These are phyloP conservation scores for Tricholauxania praeusta DNA, from an alignment of 2,888 invertebrate genomes.

Conservation along the genomic window DNA sequence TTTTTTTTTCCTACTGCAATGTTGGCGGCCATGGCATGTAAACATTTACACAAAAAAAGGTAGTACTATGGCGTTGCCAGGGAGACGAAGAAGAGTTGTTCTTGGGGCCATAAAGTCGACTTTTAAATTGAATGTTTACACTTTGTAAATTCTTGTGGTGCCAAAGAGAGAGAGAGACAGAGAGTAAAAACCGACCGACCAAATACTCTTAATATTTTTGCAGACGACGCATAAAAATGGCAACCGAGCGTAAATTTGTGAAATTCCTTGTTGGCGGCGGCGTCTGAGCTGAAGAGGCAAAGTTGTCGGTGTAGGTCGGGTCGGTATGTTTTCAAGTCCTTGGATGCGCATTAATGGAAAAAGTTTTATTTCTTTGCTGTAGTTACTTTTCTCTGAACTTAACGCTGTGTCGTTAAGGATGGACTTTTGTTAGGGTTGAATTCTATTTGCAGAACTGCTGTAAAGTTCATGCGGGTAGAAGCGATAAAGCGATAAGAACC, in stretches of 20 bases:
- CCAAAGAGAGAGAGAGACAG: too few relatives aligned
- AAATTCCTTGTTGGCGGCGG: constrained; percentile 22
- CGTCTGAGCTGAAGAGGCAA: neutral
- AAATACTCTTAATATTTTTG: constrained; percentile 4
- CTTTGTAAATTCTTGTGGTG: neutral
- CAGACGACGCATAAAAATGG: constrained; percentile 26
- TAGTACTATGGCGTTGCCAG: neutral
- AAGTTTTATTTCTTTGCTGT: constrained; percentile 20
- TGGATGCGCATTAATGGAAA: constrained; percentile 25
- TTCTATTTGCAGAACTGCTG: neutral
- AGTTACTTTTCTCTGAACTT: neutral
- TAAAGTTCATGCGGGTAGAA: too few relatives aligned
- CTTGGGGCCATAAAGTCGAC: neutral
- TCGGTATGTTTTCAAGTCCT: neutral
- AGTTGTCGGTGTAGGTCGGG: neutral
- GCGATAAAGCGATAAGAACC: too few relatives aligned
- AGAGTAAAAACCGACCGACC: neutral
- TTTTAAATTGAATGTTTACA: constrained; percentile 29
- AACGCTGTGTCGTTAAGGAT: constrained; percentile 15
- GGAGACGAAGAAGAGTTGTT: neutral
- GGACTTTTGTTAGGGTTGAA: constrained; percentile 5
- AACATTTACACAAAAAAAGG: constrained; percentile 2
- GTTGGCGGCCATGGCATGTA: neutral
- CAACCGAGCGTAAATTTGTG: constrained; percentile 27
- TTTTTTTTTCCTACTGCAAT: constrained; percentile 14